A percentile compares a stretch with the other conserved stretches of the same genome.
Evolutionary conservation across 1,140 invertebrate species (phyloP).

Genomic region (Bombus waltoni): DNA sequence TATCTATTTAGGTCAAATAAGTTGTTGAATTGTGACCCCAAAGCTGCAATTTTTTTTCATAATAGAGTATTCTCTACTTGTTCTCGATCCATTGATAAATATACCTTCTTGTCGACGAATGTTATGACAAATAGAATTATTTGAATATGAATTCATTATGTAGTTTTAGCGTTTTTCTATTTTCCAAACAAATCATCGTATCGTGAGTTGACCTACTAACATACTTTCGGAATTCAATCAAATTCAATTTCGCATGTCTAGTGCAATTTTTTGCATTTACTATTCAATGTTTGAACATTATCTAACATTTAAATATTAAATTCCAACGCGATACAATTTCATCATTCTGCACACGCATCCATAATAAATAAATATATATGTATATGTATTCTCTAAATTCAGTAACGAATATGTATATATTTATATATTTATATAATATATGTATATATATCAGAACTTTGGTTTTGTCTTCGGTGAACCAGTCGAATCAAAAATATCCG

Average conservation of each 20-base stretch:
- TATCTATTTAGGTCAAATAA: not conserved
- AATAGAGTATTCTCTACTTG: not conserved
- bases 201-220: too few relatives aligned
- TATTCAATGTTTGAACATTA: not conserved
- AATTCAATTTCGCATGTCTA: not conserved
- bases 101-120: not conserved
- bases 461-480: conserved; percentile 59
- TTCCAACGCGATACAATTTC: not conserved
- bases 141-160: not conserved
- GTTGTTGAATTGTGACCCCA: not conserved
- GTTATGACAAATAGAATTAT: too few relatives aligned
- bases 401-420: conserved; percentile 47
- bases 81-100: not conserved
- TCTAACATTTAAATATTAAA: not conserved
- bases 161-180: not conserved
- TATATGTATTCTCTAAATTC: conserved; percentile 27
- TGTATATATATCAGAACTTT: conserved; percentile 67
- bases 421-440: conserved; percentile 44
- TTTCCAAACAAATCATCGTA: not conserved
- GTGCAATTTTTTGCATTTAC: too few relatives aligned
- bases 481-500: conserved; percentile 65
- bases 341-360: not conserved
- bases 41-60: not conserved
- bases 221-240: too few relatives aligned
- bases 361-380: not conserved